phyloP scores from a whole-genome alignment of 2,888 invertebrate species.

The Tipula unca region DNA sequence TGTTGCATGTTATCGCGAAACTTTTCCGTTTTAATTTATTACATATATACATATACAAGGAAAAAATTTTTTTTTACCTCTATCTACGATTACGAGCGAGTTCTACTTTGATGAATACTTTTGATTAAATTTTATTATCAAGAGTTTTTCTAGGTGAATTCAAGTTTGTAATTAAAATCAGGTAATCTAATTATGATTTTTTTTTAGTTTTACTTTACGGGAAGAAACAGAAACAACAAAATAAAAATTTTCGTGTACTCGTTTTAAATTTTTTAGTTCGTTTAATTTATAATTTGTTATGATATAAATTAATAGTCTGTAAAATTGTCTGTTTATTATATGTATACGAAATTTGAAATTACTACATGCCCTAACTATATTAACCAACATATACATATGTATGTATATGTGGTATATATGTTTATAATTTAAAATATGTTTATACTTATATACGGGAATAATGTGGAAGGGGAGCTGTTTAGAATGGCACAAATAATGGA shows the following conservation, averaged over 20 bases:
- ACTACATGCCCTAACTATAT: background rate
- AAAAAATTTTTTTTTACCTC: background rate
- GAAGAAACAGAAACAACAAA: background rate
- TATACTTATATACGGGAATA: no score
- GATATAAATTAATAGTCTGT: background rate
- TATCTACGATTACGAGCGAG: background rate
- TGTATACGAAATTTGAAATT: background rate
- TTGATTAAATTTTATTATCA: conserved; percentile 8
- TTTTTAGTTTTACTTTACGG: background rate
- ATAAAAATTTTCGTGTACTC: background rate
- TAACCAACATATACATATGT: background rate
- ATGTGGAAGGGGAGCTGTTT: no score
- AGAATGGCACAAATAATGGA: no score
- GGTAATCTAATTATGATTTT: background rate
- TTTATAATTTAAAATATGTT: no score
- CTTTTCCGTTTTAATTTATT: background rate
- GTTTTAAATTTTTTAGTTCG: background rate
- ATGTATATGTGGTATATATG: no score
- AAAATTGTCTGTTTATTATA: background rate
- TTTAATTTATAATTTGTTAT: background rate
- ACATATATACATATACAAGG: background rate
- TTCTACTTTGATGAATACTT: conserved; percentile 8
- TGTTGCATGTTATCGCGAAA: conserved; percentile 14
- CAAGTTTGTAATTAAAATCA: conserved; percentile 8
- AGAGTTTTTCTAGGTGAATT: background rate